Conservation (phyloP, 2,888 invertebrate species). For the Copidosoma aretas region DNA sequence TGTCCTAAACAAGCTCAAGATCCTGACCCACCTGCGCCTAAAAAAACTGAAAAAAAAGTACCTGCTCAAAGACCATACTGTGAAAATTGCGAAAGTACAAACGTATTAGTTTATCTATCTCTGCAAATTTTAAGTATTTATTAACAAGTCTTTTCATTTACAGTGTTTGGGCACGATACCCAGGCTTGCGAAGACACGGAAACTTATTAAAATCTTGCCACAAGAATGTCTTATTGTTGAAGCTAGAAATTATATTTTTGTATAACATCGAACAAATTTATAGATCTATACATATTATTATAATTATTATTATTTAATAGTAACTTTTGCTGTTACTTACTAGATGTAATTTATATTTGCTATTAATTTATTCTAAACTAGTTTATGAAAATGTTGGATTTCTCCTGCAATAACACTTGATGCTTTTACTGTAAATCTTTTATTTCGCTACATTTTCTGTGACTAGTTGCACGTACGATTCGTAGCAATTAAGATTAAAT, state of each 20-base stretch:
- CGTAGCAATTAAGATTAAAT: no score
- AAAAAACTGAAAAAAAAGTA: constrained; percentile 50
- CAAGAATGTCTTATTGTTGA: constrained; percentile 30
- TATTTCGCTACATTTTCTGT: no score
- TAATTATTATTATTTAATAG: constrained; percentile 22
- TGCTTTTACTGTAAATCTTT: no score
- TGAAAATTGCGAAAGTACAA: constrained; percentile 90
- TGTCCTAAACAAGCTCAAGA: constrained; percentile 83
- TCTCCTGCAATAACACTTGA: constrained; percentile 13
- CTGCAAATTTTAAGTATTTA: constrained; percentile 1
- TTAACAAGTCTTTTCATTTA: constrained; percentile 59
- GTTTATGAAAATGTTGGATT: constrained; percentile 21
- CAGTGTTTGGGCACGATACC: constrained; percentile 89
- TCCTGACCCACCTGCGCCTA: constrained; percentile 64
- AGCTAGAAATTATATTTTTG: constrained; percentile 38
- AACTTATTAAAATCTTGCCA: constrained; percentile 69
- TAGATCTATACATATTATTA: constrained; percentile 18
- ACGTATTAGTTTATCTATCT: constrained; percentile 42
- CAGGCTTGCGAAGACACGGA: constrained; percentile 86
- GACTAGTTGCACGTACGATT: no score
- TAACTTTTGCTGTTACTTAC: constrained; percentile 21
- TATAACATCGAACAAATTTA: constrained; percentile 22
- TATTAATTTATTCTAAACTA: constrained; percentile 26
- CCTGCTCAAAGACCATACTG: constrained; percentile 78
- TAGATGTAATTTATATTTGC: constrained; percentile 27